A percentile compares a stretch with the other conserved stretches of the same genome.
These are phyloP conservation scores for Tribolium madens DNA, from an alignment of 1,140 invertebrate species.

Conservation along the genomic window DNA sequence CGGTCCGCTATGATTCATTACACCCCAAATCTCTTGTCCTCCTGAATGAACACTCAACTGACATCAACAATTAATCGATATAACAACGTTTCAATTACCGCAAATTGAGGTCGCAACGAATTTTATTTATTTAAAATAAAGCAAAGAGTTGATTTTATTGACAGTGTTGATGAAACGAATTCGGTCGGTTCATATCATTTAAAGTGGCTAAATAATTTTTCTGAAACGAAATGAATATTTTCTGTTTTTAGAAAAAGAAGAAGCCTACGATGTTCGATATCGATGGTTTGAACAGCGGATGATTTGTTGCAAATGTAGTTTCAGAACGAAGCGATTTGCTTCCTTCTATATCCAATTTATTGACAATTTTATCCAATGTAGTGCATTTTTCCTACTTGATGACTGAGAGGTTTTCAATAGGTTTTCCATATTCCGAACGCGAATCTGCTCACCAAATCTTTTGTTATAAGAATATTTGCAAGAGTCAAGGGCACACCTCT, in stretches of 20 bases:
- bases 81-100: conserved; percentile 15
- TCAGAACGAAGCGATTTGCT: conserved; percentile 35
- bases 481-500: too few species aligned
- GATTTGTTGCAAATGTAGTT: conserved; percentile 39
- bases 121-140: neutral
- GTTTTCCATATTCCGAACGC: conserved; percentile 22
- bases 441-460: conserved; percentile 10
- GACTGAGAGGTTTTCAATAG: conserved; percentile 28
- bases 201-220: neutral
- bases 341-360: conserved; percentile 37
- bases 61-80: conserved; percentile 39
- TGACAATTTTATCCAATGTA: conserved; percentile 39
- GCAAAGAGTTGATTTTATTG: neutral
- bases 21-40: conserved; percentile 34
- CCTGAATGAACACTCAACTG: conserved; percentile 33
- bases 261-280: neutral
- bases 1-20: conserved; percentile 34
- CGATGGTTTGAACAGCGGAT: conserved; percentile 31
- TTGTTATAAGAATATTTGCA: conserved; percentile 15
- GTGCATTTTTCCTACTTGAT: conserved; percentile 37
- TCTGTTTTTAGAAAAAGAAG: neutral
- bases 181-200: neutral
- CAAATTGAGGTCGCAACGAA: neutral
- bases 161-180: neutral
- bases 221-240: conserved; percentile 10